Base-by-base conservation (phyloP, 92 coral and sea anemone species). In the Isaurus tuberculatus region DNA sequence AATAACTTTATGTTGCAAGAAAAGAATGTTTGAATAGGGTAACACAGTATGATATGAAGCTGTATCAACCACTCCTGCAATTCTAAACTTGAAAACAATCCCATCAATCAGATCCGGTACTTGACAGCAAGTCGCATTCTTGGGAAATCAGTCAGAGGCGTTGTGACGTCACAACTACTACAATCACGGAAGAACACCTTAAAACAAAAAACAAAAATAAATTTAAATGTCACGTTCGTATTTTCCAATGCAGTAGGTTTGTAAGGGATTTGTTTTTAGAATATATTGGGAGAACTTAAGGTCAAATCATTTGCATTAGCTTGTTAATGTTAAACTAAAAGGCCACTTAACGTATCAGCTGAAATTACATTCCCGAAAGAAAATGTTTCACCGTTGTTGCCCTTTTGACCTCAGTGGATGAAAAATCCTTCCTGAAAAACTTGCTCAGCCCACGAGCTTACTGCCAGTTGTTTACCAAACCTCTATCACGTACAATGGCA, bases 91-190 rank as follows among this genome's bases (percentile, higher is more conserved):
- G 61, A 26, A 27, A 72, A 72, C 5, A 43, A 72, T 72, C 6
- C 26, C 36, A 27, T 70, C 74, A 70, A 34, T 43, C 11, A 13
- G 51, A 36, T 31, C 27, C 27, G 49, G 40, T 70, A 2, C 30
- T 70, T 72, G 78, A 72, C 78, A 44, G 36, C 22, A 72, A 1
- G 17, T 28, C 61, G 27, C 78, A 72, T 72, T 42, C 60, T 49
- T 43, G n/a, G 36, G 78, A 72, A 72, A 72, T 26, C 60, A 17
- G 63, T 55, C 63, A 6, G 2, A 72, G 61, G 61, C 40, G 78
- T 44, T 5, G 16, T 72, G 60, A 72, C 78, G 36, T 72, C 61
- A 29, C 32, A 14, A 14, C 8, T 71, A 51, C 58, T 10, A 55
- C 63, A 22, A 27, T 5, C 13, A 67, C 72, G 42, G 72, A 67